Base-by-base conservation (phyloP, 1,140 invertebrate genomes). In the Sitobion miscanthi region DNA sequence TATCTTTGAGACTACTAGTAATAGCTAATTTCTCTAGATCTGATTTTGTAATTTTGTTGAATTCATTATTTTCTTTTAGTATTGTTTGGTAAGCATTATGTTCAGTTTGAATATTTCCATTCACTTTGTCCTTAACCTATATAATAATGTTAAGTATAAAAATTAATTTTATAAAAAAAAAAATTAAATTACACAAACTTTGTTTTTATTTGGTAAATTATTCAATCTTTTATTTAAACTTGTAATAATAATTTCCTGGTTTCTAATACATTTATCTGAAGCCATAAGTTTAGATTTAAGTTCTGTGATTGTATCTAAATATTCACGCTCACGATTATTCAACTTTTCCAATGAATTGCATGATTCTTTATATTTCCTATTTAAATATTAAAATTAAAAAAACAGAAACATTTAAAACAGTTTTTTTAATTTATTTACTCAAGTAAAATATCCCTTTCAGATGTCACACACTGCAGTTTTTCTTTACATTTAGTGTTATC, bases 221-320 rank as follows among this genome's bases (percentile, higher is more conserved):
- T 82, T 83, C 2, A 52, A 82, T 52, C 25, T 47, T 85, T 57
- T 93, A 85, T 52, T 93, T 38, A 93, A 86, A n/a, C 86, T 52
- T 45, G 25, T 62, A 30, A 93, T 93, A 2, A 52, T 85, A 21
- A 52, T 14, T 45, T 93, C 91, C 1, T 93, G 69, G n/a, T 93
- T 42, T 45, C 25, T 85, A 45, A 85, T 85, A 25, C 54, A 25
- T 54, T 93, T 93, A 21, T 93, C 91, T 42, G 77, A 85, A 54
- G 11, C 52, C 17, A 57, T 30, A 9, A 93, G 82, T 86, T 86
- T 93, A 6, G 77, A 30, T 57, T 93, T 93, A 52, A 86, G 82
- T 77, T 30, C 49, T 38, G 82, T n/a, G 7, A 93, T 93, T n/a
- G 91, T 93, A 83, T 93, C 82, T 86, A 93, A 86, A 93, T 93